These are phyloP conservation scores for Mesorhabditis belari DNA, from an alignment of 2,888 invertebrate species.

Conservation along the genomic window DNA sequence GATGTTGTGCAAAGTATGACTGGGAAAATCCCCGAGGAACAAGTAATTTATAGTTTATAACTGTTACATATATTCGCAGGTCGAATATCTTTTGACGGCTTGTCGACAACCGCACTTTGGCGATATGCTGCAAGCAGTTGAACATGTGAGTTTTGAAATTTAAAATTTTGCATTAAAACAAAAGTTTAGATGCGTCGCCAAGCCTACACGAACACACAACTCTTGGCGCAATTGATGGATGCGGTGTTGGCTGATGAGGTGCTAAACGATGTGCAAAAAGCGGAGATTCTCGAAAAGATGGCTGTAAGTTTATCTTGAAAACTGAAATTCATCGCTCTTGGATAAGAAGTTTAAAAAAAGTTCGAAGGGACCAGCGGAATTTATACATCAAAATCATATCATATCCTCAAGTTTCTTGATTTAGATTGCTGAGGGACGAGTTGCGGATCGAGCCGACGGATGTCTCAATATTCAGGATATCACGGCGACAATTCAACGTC, in stretches of 20 bases:
- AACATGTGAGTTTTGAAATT: not conserved
- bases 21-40: not conserved
- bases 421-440: not conserved
- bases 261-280: not conserved
- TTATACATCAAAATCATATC: no score
- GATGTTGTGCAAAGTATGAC: not conserved
- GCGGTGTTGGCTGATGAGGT: not conserved
- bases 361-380: no score
- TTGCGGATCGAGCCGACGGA: not conserved
- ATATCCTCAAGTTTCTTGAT: no score
- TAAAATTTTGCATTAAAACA: not conserved
- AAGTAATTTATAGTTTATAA: not conserved
- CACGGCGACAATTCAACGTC: not conserved
- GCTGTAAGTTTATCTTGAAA: not conserved
- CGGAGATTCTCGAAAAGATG: not conserved
- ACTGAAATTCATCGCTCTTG: not conserved
- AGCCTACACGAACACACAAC: not conserved
- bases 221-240: constrained; percentile 14
- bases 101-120: not conserved
- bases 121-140: not conserved
- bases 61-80: not conserved
- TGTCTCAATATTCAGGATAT: not conserved
- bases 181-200: not conserved
- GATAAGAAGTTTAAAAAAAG: no score
- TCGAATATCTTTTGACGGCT: not conserved